Evolutionary conservation across 2,113 vertebrate genomes (phyloP), one percentile per base, ranked within the genome.

Genomic region (Mustela nigripes): DNA sequence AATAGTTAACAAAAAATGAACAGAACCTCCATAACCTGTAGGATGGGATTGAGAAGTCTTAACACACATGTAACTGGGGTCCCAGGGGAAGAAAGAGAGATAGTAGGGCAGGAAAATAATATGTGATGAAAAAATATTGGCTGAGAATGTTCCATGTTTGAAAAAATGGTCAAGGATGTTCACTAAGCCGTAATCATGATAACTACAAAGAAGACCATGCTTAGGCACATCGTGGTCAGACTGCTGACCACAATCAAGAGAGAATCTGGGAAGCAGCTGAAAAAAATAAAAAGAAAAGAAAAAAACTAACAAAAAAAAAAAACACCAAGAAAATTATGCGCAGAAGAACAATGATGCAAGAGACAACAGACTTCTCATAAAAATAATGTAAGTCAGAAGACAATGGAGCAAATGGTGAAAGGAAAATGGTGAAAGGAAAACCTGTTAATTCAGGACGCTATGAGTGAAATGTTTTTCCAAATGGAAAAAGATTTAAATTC

Each of bases 321-420:
- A 45, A 76, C n/a, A 45, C 6, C 42, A 21, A 83, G 39, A 67
- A 58, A 60, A 26, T n/a, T 48, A 15, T 4, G 33, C 28, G 3
- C 7, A 89, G 83, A 31, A 63, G 62, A 92, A 48, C 50, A 9
- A 33, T 3, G 18, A 48, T 28, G 19, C 4, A 9, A 50, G 73
- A 90, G 45, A 58, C 92, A 56, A 39, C 82, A 93, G 97, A 96
- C 89, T 95, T 95, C 78, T 48, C 14, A 6, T 7, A 2, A 39
- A 74, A 96, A 62, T 79, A 86, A 93, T 86, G 53, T 21, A n/a
- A 83, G 60, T 71, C 89, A 42, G 28, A 24, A 89, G 67, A 73
- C 94, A 80, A 93, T 95, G 97, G 97, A 93, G 88, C 1, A 19
- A 48, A 45, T 1, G 1, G 83, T 16, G 7, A 16, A 73, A 39